Conservation (phyloP, 2,113 vertebrate species). For the Lethenteron reissneri region DNA sequence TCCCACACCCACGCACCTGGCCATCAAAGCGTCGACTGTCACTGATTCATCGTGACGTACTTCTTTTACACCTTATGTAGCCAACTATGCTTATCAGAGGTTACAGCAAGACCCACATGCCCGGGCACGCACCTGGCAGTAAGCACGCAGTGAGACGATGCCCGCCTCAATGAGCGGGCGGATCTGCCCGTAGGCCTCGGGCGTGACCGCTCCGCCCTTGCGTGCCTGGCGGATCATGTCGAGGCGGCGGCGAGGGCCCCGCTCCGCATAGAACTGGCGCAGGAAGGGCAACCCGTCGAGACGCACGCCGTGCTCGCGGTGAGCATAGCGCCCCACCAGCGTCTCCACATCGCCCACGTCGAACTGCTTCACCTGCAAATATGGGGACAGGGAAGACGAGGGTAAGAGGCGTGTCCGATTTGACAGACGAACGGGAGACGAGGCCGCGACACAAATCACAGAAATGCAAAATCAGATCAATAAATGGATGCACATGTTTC, state of each 20-base stretch:
- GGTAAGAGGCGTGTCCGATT: too few relatives aligned
- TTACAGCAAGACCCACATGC: too few relatives aligned
- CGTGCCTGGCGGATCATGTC: conserved; percentile 31
- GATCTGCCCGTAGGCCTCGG: conserved; percentile 29
- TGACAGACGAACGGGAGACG: too few relatives aligned
- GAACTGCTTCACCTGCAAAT: conserved; percentile 29
- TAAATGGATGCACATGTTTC: too few relatives aligned
- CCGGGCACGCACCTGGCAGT: conserved; percentile 24
- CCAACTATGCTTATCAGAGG: too few relatives aligned
- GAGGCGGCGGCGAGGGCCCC: conserved; percentile 27
- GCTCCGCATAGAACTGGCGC: conserved; percentile 30
- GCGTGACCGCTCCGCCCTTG: conserved; percentile 32
- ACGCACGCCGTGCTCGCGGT: conserved; percentile 30
- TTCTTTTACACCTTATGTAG: too few relatives aligned
- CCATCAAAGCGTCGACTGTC: too few relatives aligned
- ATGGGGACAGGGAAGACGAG: too few relatives aligned
- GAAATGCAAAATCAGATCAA: too few relatives aligned
- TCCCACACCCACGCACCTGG: too few relatives aligned
- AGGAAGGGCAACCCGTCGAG: conserved; percentile 32
- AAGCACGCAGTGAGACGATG: conserved; percentile 22
- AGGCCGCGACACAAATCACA: too few relatives aligned
- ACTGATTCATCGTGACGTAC: too few relatives aligned
- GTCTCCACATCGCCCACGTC: conserved; percentile 34
- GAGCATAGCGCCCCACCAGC: conserved; percentile 32
- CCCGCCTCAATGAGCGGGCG: conserved; percentile 24